phyloP scores from a whole-genome alignment of 2,113 vertebrate genomes.

The Aegotheles bennettii region DNA sequence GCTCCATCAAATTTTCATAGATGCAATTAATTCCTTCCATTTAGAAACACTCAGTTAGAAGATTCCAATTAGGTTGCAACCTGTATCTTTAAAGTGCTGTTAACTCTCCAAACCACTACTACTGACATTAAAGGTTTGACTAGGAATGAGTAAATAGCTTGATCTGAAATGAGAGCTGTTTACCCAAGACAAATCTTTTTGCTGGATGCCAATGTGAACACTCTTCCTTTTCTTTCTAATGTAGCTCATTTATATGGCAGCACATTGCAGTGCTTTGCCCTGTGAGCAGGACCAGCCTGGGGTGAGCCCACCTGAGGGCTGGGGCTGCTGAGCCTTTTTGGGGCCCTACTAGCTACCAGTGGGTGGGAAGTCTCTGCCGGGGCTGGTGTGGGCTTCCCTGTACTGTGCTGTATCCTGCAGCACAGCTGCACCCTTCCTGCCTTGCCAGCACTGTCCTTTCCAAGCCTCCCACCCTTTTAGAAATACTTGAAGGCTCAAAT shows the following conservation, averaged over 20 bases:
- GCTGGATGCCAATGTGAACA: rapidly evolving
- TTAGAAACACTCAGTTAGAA: slow-evolving; percentile 47
- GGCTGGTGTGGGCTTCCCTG: neutral
- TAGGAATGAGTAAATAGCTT: neutral
- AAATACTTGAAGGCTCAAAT: neutral
- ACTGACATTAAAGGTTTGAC: neutral
- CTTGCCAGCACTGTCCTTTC: neutral
- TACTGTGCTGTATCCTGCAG: too few species aligned
- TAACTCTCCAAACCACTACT: slow-evolving; percentile 24
- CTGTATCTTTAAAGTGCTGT: slow-evolving; percentile 17
- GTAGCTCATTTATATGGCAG: rapidly evolving
- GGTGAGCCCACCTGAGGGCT: rapidly evolving
- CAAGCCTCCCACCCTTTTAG: neutral
- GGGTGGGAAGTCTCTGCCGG: neutral
- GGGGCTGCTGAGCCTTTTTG: neutral
- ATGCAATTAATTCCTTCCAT: slow-evolving; percentile 45
- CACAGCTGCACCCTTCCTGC: neutral
- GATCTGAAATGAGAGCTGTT: neutral
- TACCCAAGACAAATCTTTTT: neutral
- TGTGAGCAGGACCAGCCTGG: neutral
- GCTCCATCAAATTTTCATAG: slow-evolving; percentile 51
- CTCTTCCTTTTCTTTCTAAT: neutral
- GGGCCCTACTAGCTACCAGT: rapidly evolving
- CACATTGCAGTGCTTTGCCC: neutral
- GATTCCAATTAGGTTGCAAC: slow-evolving; percentile 31